These are phyloP conservation scores for Copidosoma floridanum DNA, from an alignment of 1,140 invertebrate genomes.

Conservation along the genomic window DNA sequence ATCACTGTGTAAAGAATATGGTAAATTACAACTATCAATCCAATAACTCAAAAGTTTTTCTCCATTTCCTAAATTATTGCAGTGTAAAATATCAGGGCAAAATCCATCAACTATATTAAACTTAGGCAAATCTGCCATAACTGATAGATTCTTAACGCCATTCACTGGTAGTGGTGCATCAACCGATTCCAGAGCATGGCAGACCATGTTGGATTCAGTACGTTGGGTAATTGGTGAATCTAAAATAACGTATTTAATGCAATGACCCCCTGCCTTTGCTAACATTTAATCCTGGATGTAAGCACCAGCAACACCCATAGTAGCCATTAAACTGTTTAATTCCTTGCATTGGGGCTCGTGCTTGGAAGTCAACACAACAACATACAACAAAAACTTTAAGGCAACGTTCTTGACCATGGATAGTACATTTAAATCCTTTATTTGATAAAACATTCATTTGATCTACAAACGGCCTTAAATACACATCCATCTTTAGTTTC, in stretches of 20 bases:
- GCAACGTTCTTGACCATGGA: not conserved
- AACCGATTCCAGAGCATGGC: no score
- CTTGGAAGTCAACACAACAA: constrained; percentile 14
- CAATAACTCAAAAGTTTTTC: no score
- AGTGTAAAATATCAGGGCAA: not conserved
- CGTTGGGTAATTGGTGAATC: not conserved
- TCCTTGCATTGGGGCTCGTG: not conserved
- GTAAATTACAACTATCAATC: not conserved
- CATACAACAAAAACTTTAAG: constrained; percentile 24
- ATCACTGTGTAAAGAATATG: not conserved
- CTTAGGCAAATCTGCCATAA: not conserved
- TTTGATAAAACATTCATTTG: constrained; percentile 24
- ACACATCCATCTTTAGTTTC: constrained; percentile 27
- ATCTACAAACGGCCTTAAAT: constrained; percentile 27
- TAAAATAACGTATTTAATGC: not conserved
- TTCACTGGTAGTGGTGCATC: not conserved
- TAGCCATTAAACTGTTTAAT: not conserved
- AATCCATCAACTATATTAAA: not conserved
- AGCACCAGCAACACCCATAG: constrained; percentile 3
- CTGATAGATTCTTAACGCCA: not conserved
- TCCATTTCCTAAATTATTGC: no score
- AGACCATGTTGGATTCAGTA: not conserved
- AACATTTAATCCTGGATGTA: not conserved
- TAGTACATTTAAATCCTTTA: constrained; percentile 17
- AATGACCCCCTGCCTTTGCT: not conserved